A percentile compares a stretch with the other conserved stretches of the same genome.
phyloP scores from a whole-genome alignment of 2,797 vertebrate species.

The Galagoides demidoff region DNA sequence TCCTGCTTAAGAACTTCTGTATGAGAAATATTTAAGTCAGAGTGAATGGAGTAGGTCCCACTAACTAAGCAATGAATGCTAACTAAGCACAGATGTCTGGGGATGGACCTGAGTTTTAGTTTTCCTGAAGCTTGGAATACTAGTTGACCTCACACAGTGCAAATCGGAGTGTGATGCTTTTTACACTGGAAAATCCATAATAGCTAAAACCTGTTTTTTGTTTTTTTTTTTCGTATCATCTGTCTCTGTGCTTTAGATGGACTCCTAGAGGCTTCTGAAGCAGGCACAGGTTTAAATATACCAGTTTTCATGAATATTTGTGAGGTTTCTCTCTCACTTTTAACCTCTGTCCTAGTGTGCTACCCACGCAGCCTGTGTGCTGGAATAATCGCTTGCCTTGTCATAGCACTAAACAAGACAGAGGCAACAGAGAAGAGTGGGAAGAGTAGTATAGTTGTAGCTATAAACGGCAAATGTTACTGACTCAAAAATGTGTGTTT shows the following conservation, averaged over 20 bases:
- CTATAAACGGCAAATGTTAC: not conserved
- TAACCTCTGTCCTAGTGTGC: not conserved
- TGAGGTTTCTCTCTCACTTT: not conserved
- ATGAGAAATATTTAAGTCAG: not conserved
- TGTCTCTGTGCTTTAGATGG: not conserved
- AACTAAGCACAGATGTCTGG: not conserved
- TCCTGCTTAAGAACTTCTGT: not conserved
- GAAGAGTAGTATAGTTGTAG: not conserved
- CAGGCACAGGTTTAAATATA: not conserved
- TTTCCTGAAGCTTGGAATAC: not conserved
- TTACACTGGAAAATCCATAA: not conserved
- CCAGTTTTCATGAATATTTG: not conserved
- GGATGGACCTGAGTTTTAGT: not conserved
- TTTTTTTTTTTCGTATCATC: not conserved
- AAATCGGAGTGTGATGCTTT: not conserved
- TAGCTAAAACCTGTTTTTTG: not conserved
- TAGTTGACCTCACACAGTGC: not conserved
- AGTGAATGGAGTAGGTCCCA: not conserved
- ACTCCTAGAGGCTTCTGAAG: not conserved
- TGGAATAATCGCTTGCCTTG: not conserved
- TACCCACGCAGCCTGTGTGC: not conserved
- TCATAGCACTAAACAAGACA: no score
- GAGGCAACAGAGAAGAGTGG: not conserved
- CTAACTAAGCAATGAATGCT: not conserved
- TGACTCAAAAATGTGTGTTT: not conserved